These are phyloP conservation scores for Liposcelis brunnea DNA, from an alignment of 2,888 invertebrate species.

Conservation along the genomic window DNA sequence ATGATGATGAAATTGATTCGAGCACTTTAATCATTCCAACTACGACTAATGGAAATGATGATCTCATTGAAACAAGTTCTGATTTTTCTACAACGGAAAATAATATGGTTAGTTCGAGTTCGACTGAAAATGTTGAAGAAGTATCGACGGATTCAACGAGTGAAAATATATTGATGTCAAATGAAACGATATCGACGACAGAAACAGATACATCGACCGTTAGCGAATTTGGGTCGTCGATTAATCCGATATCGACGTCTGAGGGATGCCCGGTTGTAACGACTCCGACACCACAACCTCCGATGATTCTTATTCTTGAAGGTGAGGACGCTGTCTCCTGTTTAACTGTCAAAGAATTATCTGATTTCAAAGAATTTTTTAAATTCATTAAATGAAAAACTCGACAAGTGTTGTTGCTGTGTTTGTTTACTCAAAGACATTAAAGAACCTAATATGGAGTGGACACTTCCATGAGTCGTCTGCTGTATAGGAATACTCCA, in stretches of 20 bases:
- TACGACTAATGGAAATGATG: not conserved
- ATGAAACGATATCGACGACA: not conserved
- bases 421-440: no score
- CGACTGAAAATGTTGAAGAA: slow-evolving; percentile 17
- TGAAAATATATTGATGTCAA: not conserved
- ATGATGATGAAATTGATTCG: no score
- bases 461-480: no score
- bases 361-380: no score
- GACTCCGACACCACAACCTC: slow-evolving; percentile 33
- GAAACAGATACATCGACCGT: slow-evolving; percentile 7
- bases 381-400: no score
- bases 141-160: slow-evolving; percentile 12
- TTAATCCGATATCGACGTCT: no score
- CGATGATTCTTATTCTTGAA: slow-evolving; percentile 68
- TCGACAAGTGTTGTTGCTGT: no score
- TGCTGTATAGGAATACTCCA: no score
- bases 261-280: no score
- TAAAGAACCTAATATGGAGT: no score
- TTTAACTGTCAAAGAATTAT: no score
- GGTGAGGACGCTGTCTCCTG: slow-evolving; percentile 36
- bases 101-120: slow-evolving; percentile 12
- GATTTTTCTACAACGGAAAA: slow-evolving; percentile 9
- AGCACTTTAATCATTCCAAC: not conserved
- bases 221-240: not conserved
- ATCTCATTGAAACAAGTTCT: slow-evolving; percentile 8